These are phyloP conservation scores for Nebria salina DNA, from an alignment of 2,888 invertebrate genomes.

Conservation along the genomic window DNA sequence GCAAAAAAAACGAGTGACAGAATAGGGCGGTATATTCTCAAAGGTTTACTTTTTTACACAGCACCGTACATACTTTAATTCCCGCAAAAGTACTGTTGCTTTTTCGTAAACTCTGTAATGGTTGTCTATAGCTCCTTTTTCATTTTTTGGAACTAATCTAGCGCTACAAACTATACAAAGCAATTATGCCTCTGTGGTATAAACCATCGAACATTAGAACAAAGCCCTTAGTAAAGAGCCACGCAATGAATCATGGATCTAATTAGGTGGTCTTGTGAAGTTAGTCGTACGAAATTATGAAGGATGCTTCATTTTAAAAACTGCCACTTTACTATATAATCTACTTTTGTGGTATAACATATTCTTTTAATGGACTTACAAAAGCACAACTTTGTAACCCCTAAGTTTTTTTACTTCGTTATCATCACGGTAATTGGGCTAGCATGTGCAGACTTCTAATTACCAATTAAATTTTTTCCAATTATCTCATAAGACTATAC, in stretches of 20 bases:
- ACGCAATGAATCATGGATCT: slow-evolving; percentile 18
- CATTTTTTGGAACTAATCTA: background rate
- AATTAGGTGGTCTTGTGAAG: slow-evolving; percentile 12
- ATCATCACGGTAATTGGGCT: background rate
- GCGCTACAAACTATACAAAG: background rate
- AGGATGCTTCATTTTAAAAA: slow-evolving; percentile 29
- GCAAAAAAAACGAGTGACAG: slow-evolving; percentile 5
- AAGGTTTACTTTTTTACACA: background rate
- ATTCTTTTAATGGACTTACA: slow-evolving; percentile 17
- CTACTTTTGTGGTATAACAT: slow-evolving; percentile 10
- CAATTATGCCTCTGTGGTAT: background rate
- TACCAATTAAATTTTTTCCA: background rate
- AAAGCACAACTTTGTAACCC: background rate
- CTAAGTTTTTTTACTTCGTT: background rate
- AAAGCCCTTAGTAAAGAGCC: slow-evolving; percentile 13
- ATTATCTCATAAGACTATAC: background rate
- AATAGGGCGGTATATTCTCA: background rate
- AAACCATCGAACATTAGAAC: slow-evolving; percentile 16
- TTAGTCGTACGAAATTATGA: slow-evolving; percentile 21
- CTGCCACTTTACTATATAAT: slow-evolving; percentile 23
- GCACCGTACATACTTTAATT: background rate
- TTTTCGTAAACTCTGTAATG: background rate
- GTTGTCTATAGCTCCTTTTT: background rate
- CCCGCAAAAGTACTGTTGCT: background rate
- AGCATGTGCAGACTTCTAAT: background rate